Evolutionary conservation across 35 echinoderm and acorn worm genomes (phyloP), one percentile per base, ranked within the genome.

Genomic region (Apostichopus japonicus): DNA sequence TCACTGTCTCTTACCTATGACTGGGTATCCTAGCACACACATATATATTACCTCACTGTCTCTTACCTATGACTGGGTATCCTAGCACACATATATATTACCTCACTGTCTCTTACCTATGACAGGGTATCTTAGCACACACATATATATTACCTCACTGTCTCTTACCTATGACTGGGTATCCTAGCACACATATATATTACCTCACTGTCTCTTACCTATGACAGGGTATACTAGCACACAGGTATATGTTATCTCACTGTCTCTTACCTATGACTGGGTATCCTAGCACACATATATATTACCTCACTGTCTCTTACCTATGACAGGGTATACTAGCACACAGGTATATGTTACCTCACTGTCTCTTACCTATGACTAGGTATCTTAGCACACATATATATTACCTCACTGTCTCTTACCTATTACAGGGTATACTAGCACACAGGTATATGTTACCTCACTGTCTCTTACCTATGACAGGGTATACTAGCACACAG

Each of bases 301-400:
- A 6, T 53, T 59, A 84, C 33, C 33, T 6, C 5, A 55, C 17
- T 22, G 57, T 84, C 17, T 23, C 54, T 55, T 51, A 57, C 15
- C 81, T n/a, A 15, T 24, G 19, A 84, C 53, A 84, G 81, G 27
- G 81, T 84, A 56, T 53, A 55, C 81, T 58, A 84, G 53, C 81
- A 84, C 71, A n/a, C 16, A n/a, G n/a, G n/a, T 73, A 19, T 73
- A 73, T 73, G n/a, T 23, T 6, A 4, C 71, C n/a, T 6, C 21
- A 23, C 71, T 73, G 17, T 73, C 11, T 73, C 16, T 73, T n/a
- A 73, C 71, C 21, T 73, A 73, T 23, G 5, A 72, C 96, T 27
- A 93, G 93, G 77, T 84, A 96, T 91, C 97, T 95, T 23, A 99
- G 89, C n/a, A 96, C 95, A 91, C 97, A 94, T 96, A 75, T 92